phyloP scores from a whole-genome alignment of 2,888 invertebrate species.

The Apamea monoglypha region DNA sequence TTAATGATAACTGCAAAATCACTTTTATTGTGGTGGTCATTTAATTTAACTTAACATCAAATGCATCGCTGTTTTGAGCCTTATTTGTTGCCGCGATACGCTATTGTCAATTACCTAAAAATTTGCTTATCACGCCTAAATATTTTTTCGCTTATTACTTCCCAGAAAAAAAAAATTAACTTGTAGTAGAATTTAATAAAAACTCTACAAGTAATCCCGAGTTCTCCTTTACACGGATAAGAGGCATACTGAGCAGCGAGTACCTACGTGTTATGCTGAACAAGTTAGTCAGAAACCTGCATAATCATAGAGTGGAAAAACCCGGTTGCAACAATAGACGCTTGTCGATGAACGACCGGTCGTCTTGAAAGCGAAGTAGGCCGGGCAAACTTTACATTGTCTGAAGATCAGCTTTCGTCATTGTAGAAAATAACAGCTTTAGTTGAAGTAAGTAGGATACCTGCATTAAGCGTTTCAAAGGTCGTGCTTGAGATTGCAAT shows the following conservation, averaged over 20 bases:
- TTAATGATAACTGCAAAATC: no score
- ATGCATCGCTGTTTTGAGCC: no score
- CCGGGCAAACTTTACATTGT: slow-evolving; percentile 42
- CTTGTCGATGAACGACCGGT: slow-evolving; percentile 19
- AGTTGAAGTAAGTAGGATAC: background rate
- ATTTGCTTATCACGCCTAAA: background rate
- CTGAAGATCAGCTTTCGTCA: slow-evolving; percentile 16
- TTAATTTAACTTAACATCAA: no score
- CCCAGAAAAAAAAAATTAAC: background rate
- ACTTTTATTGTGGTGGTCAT: no score
- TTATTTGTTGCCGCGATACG: no score
- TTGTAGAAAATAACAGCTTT: slow-evolving; percentile 3
- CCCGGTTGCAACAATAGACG: slow-evolving; percentile 23
- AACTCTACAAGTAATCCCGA: background rate
- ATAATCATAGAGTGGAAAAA: slow-evolving; percentile 11
- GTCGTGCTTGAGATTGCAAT: background rate
- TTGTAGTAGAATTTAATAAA: background rate
- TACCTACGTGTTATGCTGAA: background rate
- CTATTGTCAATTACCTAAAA: no score
- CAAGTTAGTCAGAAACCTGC: background rate
- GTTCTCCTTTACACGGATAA: background rate
- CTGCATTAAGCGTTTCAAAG: background rate
- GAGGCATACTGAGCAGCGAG: background rate
- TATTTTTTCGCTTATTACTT: background rate
- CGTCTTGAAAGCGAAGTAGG: slow-evolving; percentile 15